Evolutionary conservation across 2,888 invertebrate genomes (phyloP).

Genomic region (Rhogogaster chlorosoma): DNA sequence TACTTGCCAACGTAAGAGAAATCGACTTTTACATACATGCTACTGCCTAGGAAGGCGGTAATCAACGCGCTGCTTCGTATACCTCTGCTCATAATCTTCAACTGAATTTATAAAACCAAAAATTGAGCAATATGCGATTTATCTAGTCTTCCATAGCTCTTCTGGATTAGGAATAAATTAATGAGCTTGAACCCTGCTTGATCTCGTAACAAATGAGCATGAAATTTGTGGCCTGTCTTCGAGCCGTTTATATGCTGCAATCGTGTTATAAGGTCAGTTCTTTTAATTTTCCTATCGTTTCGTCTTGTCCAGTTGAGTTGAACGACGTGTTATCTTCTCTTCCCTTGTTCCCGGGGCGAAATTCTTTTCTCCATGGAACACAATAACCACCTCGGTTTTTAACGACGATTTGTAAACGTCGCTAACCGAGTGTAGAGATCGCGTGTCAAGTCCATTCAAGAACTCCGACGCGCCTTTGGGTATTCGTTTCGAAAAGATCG

Average conservation of each 20-base stretch:
- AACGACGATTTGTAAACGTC: conserved; percentile 52
- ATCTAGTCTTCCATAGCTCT: background rate
- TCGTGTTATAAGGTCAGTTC: background rate
- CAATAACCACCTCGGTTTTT: background rate
- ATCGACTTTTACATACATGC: background rate
- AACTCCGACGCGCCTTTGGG: background rate
- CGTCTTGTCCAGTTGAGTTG: background rate
- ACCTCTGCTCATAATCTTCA: background rate
- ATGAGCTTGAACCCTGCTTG: background rate
- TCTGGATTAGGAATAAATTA: background rate
- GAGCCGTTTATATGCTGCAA: background rate
- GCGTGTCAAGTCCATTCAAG: conserved; percentile 44
- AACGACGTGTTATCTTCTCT: background rate
- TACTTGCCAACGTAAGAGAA: background rate
- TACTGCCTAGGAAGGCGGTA: background rate
- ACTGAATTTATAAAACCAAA: background rate
- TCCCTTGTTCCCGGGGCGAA: background rate
- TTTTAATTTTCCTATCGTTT: background rate
- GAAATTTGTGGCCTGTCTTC: background rate
- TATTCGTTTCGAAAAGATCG: conserved; percentile 36
- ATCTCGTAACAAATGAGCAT: background rate
- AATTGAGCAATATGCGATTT: background rate
- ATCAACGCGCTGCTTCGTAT: background rate
- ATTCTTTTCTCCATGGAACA: background rate
- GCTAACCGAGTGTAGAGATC: conserved; percentile 20